Percentiles rank a stretch among this genome's conserved stretches.
Evolutionary conservation across 2,888 invertebrate genomes (phyloP).

Genomic region (Nymphalis polychloros): DNA sequence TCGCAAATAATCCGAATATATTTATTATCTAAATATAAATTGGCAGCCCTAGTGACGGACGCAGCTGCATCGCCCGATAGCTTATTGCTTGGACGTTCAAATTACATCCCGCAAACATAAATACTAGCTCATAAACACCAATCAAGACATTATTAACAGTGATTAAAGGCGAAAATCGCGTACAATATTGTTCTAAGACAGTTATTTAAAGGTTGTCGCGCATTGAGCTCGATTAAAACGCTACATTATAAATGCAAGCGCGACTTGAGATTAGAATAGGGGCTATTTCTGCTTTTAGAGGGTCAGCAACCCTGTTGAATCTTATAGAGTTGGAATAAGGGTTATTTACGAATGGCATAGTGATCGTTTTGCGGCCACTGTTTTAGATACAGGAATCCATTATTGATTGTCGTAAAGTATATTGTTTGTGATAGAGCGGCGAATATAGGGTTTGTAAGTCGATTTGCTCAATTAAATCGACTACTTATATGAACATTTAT

Average conservation of each 20-base stretch:
- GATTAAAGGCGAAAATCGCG: slow-evolving; percentile 44
- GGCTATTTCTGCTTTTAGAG: slow-evolving; percentile 44
- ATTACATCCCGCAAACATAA: slow-evolving; percentile 56
- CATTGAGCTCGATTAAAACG: slow-evolving; percentile 55
- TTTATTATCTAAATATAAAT: slow-evolving; percentile 71
- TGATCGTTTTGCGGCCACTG: slow-evolving; percentile 21
- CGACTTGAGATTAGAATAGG: slow-evolving; percentile 50
- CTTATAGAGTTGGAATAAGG: slow-evolving; percentile 16
- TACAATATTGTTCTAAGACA: slow-evolving; percentile 39
- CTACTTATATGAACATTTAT: neutral
- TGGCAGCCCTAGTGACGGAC: slow-evolving; percentile 70
- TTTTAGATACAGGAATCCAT: slow-evolving; percentile 33
- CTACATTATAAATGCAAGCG: slow-evolving; percentile 52
- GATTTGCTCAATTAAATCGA: slow-evolving; percentile 1
- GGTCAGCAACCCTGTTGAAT: slow-evolving; percentile 24
- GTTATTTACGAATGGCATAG: neutral
- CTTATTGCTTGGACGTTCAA: slow-evolving; percentile 72
- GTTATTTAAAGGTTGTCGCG: slow-evolving; percentile 40
- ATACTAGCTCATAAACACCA: slow-evolving; percentile 38
- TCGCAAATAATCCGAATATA: slow-evolving; percentile 66
- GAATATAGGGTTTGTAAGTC: slow-evolving; percentile 14
- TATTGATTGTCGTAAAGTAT: slow-evolving; percentile 37
- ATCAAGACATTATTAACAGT: slow-evolving; percentile 35
- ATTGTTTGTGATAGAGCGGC: slow-evolving; percentile 15
- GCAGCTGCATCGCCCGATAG: slow-evolving; percentile 73